Base-by-base conservation (phyloP, 1,140 invertebrate species). In the Drosophila pseudoobscura region DNA sequence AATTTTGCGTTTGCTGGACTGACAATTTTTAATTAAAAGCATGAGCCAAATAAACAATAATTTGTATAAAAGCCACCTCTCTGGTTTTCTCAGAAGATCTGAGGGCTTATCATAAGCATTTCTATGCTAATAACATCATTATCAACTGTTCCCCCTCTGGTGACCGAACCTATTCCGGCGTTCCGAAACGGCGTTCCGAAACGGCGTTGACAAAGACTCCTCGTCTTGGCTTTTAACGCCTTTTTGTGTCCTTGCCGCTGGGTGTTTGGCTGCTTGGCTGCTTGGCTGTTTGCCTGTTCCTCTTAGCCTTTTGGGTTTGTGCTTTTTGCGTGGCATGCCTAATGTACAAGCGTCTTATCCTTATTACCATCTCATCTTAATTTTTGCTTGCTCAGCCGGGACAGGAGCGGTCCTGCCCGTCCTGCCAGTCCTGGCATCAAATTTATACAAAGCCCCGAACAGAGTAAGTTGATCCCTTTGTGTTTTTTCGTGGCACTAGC, bases 111-210 rank as follows among this genome's bases (percentile, higher is more conserved):
- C 74, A 83, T 76, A 59, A 69, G 71, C 68, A 87, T 87, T 87
- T 80, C 74, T 71, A 78, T 87, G 82, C 75, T 87, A 87, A 87
- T 87, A 87, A 88, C 83, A 87, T 79, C 78, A 88, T 87, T 87
- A 88, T 87, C 75, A 77, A 69, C 57, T 49, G 66, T 20, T 46
- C 50, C 11, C 44, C 64, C 29, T 63, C 53, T 44, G 45, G 72
- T 26, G 24, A 26, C 24, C 24, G 50, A 73, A 73, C 58, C 75
- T 75, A 52, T 46, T 8, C 41, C 15, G 29, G 50, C 35, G 35
- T 15, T 26, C 20, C 20, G 20, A 17, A 17, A 17, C 15, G 29
- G 50, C 35, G 35, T 15, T 26, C 20, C 20, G 20, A 20, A 20
- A 26, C 24, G 24, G 24, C 72, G 72, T 68, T 75, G 72, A 75